phyloP scores from a whole-genome alignment of 2,113 vertebrate species.

The Sigmodon hispidus region DNA sequence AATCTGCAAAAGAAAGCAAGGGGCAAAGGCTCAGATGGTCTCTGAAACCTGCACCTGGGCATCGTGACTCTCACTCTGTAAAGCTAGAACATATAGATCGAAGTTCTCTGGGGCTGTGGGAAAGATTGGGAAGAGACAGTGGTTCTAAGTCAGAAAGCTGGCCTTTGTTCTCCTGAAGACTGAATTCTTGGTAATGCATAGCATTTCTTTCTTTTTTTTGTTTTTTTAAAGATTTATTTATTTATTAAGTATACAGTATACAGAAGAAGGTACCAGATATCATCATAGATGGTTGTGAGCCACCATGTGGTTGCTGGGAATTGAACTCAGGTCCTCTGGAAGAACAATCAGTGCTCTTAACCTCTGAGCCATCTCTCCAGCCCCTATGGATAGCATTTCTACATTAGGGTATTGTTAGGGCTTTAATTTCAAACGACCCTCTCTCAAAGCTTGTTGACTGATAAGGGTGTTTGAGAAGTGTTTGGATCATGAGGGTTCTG shows the following conservation, averaged over 20 bases:
- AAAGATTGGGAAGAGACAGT: neutral
- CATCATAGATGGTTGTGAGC: too few relatives aligned
- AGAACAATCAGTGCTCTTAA: too few relatives aligned
- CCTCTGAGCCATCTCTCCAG: too few relatives aligned
- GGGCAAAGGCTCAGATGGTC: neutral
- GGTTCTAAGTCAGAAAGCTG: neutral
- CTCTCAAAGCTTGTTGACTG: neutral
- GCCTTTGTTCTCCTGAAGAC: neutral
- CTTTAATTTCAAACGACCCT: neutral
- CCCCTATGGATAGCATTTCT: neutral
- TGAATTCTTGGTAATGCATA: neutral
- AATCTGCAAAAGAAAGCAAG: conserved; percentile 71
- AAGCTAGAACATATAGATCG: neutral
- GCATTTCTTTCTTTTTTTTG: too few relatives aligned
- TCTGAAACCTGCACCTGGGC: neutral
- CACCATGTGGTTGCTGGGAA: too few relatives aligned
- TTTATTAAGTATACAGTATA: too few relatives aligned
- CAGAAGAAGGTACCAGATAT: too few relatives aligned
- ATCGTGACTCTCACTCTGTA: neutral
- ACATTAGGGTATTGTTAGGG: neutral
- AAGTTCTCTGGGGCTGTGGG: neutral
- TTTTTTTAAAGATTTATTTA: too few relatives aligned
- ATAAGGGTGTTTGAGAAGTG: neutral
- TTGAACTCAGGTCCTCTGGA: too few relatives aligned
- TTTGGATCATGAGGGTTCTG: neutral